Evolutionary conservation across 1,140 invertebrate genomes (phyloP).

Genomic region (Aphaenogaster ashmeadi): DNA sequence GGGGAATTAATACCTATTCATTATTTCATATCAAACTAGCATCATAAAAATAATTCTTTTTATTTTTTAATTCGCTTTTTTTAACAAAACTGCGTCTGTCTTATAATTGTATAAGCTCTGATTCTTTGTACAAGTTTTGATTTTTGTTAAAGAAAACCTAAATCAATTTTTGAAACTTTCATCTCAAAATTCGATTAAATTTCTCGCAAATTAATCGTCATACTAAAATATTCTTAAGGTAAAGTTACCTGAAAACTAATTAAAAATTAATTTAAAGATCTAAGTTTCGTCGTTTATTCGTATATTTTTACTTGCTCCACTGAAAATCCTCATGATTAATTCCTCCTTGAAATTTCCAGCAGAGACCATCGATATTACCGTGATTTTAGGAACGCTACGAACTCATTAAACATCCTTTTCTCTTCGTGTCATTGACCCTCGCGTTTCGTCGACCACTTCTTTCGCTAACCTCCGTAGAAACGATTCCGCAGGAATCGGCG

Average conservation of each 20-base stretch:
- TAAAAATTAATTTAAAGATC: not conserved
- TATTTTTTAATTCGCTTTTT: not conserved
- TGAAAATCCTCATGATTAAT: not conserved
- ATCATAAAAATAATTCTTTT: not conserved
- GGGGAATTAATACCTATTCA: not conserved
- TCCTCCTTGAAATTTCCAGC: not conserved
- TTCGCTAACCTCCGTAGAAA: constrained; percentile 17
- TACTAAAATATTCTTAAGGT: not conserved
- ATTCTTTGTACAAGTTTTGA: not conserved
- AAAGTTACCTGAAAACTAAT: not conserved
- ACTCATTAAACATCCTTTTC: not conserved
- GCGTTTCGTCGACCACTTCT: not conserved
- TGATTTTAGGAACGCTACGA: not conserved
- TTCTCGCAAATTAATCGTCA: not conserved
- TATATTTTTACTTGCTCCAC: not conserved
- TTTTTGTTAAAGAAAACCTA: not conserved
- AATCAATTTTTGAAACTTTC: not conserved
- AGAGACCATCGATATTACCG: not conserved
- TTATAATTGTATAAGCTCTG: not conserved
- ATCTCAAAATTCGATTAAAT: not conserved
- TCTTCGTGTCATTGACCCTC: not conserved
- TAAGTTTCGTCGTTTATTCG: not conserved
- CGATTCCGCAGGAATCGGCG: constrained; percentile 43
- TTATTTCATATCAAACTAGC: not conserved
- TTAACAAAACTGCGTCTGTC: not conserved